Percentiles rank a stretch among this genome's conserved stretches.
Conservation (phyloP, 2,113 vertebrate species). For the Nestor notabilis region DNA sequence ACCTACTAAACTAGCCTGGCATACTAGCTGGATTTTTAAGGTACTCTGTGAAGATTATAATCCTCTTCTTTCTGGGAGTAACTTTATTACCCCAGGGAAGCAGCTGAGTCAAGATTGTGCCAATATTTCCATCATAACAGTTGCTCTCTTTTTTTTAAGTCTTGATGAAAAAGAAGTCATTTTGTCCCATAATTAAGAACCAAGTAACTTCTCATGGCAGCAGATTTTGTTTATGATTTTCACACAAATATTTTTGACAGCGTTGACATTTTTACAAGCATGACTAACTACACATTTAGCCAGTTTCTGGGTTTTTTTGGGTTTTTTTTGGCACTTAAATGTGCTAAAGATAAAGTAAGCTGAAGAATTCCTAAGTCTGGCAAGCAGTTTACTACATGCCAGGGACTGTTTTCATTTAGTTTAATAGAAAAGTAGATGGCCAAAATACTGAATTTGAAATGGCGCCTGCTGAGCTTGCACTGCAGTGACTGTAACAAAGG, state of each 20-base stretch:
- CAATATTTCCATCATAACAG: constrained; percentile 53
- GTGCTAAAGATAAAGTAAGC: constrained; percentile 14
- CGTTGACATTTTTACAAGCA: constrained; percentile 53
- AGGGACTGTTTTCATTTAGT: constrained; percentile 8
- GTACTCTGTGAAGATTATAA: constrained; percentile 38
- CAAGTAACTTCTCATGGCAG: constrained; percentile 43
- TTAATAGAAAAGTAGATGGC: constrained; percentile 27
- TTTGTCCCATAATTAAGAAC: constrained; percentile 53
- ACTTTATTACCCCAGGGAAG: constrained; percentile 58
- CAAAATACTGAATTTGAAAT: constrained; percentile 22
- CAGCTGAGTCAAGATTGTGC: constrained; percentile 54
- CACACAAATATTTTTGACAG: constrained; percentile 61
- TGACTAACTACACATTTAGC: constrained; percentile 54
- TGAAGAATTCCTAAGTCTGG: constrained; percentile 28
- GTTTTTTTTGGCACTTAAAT: constrained; percentile 17
- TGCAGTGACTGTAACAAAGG: neutral
- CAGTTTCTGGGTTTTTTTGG: neutral
- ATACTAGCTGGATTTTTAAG: neutral
- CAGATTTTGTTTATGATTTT: constrained; percentile 70
- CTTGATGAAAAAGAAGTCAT: constrained; percentile 42
- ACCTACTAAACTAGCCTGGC: neutral
- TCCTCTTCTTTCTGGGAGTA: constrained; percentile 45
- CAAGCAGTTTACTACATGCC: constrained; percentile 9
- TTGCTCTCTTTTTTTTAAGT: constrained; percentile 13
- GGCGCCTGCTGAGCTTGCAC: constrained; percentile 10